Base-by-base conservation (phyloP, 2,888 invertebrate species). In the Caenorhabditis virilis region DNA sequence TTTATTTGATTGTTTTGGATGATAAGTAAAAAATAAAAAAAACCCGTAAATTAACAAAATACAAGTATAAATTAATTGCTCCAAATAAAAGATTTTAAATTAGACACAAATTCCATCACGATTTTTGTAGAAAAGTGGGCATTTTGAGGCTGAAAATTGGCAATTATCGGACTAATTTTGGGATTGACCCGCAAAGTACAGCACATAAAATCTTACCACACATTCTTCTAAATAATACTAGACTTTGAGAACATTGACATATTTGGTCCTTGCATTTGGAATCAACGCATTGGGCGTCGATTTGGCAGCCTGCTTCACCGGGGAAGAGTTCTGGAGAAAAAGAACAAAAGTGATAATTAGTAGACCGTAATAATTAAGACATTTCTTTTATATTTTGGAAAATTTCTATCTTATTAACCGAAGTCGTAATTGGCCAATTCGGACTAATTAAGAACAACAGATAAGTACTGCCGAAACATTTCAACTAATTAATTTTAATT, bases 161-260 rank as follows among this genome's bases (percentile, higher is more conserved):
- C 15, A 23, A 42, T 13, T 5, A 36, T n/a, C n/a, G 5, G 5
- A 11, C 5, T 36, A 36, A 36, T 36, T 36, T 36, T 36, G 18
- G 18, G 4, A 4, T 38, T n/a, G n/a, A n/a, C n/a, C n/a, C n/a
- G n/a, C 4, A 16, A 5, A 18, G 16, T 6, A 18, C 4, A 5
- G 15, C 2, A 7, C 5, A 48, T n/a, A n/a, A 22, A n/a, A 23
- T 51, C 67, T 43, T 46, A 71, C 71, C 53, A 42, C 71, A 71
- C 56, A 71, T 71, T 18, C 62, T 51, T n/a, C 55, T 38, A 43
- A 71, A 71, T 33, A 61, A 64, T 7, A 73, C 65, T 1, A 65
- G 65, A 13, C 58, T 68, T 27, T 56, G 58, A 4, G 71, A 63
- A 55, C 79, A 79, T 9, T 67, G 53, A 41, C 79, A 79, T 5